Conservation (phyloP, 2,888 invertebrate genomes). For the Cenopis cana region DNA sequence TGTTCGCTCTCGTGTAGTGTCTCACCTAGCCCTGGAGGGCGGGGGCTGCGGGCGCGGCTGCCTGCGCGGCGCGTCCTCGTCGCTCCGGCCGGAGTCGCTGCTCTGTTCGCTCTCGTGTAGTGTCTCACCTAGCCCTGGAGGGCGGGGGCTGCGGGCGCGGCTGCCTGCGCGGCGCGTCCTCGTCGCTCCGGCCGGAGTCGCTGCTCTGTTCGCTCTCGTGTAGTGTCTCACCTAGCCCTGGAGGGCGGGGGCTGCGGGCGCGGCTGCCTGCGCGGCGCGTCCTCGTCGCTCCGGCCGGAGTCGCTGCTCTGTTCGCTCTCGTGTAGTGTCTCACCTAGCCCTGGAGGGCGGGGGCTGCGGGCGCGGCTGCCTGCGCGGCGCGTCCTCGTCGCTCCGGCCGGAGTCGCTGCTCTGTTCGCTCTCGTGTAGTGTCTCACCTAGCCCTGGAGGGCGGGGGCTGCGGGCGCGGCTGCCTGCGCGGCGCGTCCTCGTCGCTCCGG, state of each 20-base stretch:
- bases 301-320: constrained; percentile 72
- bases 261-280: constrained; percentile 56
- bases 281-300: constrained; percentile 72
- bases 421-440: constrained; percentile 59
- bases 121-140: constrained; percentile 48
- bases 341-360: constrained; percentile 47
- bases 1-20: constrained; percentile 73
- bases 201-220: constrained; percentile 72
- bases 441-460: constrained; percentile 47
- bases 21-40: constrained; percentile 48
- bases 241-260: constrained; percentile 47
- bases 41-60: constrained; percentile 48
- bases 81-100: constrained; percentile 68
- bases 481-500: constrained; percentile 71
- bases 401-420: constrained; percentile 73
- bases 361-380: constrained; percentile 53
- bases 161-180: constrained; percentile 62
- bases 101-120: constrained; percentile 74
- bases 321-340: constrained; percentile 52
- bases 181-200: constrained; percentile 70
- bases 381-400: constrained; percentile 72
- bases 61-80: constrained; percentile 66
- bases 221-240: constrained; percentile 50
- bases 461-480: constrained; percentile 51
- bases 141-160: constrained; percentile 47